These are phyloP conservation scores for Macrosteles quadrilineatus DNA, from an alignment of 1,140 invertebrate species.

Conservation along the genomic window DNA sequence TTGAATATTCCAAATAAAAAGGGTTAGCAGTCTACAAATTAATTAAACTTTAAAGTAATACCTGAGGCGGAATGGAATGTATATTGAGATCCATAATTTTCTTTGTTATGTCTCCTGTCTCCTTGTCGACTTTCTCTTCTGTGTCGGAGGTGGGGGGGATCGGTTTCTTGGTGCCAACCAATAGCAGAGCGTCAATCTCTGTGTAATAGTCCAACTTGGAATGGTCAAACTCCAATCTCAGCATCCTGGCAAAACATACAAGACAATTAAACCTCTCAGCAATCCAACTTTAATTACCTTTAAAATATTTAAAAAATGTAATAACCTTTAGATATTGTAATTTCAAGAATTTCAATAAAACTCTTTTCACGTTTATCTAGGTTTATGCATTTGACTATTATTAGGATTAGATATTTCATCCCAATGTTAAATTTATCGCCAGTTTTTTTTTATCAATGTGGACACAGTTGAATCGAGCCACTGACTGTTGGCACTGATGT, in stretches of 20 bases:
- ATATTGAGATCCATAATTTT: constrained; percentile 37
- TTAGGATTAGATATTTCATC: too few relatives aligned
- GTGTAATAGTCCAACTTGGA: constrained; percentile 79
- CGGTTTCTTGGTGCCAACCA: constrained; percentile 60
- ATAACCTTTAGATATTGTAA: too few relatives aligned
- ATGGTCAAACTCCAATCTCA: constrained; percentile 82
- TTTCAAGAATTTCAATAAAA: too few relatives aligned
- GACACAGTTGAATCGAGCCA: too few relatives aligned
- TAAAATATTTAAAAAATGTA: background rate
- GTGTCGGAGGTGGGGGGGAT: background rate
- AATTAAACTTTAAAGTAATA: too few relatives aligned
- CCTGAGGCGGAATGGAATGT: constrained; percentile 37
- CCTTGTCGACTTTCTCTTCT: constrained; percentile 6
- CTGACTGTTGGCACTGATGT: too few relatives aligned
- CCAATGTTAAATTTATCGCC: too few relatives aligned
- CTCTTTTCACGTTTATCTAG: too few relatives aligned
- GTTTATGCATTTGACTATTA: too few relatives aligned
- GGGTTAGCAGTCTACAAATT: too few relatives aligned
- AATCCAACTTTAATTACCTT: background rate
- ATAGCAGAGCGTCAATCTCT: constrained; percentile 81
- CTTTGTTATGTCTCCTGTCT: constrained; percentile 28
- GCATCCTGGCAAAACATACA: constrained; percentile 57
- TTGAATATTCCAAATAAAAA: too few relatives aligned
- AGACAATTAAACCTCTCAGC: constrained; percentile 24
- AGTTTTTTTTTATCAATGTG: too few relatives aligned